These are phyloP conservation scores for Corvus cornix DNA, from an alignment of 2,113 vertebrate species.

Conservation along the genomic window DNA sequence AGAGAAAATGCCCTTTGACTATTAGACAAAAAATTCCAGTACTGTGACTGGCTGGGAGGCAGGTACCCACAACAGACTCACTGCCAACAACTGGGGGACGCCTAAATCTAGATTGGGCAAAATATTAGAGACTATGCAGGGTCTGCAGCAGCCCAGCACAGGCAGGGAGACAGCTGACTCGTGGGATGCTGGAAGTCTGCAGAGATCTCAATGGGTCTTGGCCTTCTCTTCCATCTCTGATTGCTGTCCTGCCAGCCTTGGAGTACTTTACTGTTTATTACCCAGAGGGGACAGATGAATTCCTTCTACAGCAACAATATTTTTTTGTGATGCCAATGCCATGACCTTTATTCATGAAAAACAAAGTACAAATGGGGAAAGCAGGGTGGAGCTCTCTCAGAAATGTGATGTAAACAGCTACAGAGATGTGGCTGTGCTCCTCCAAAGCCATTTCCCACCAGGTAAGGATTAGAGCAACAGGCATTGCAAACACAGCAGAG, in stretches of 20 bases:
- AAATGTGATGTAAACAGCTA: conserved; percentile 56
- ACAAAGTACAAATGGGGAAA: conserved; percentile 57
- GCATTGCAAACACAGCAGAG: conserved; percentile 11
- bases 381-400: conserved; percentile 40
- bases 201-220: neutral
- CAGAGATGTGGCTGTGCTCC: neutral
- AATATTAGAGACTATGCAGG: neutral
- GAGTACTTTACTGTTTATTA: neutral
- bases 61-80: neutral
- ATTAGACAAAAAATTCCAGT: neutral
- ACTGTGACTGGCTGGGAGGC: neutral
- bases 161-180: neutral
- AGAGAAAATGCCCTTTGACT: neutral
- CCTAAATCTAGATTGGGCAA: neutral
- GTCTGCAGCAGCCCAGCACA: neutral
- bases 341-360: conserved; percentile 64
- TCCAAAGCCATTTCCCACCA: conserved; percentile 47
- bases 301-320: conserved; percentile 43
- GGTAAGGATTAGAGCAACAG: conserved; percentile 20
- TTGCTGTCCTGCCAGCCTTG: neutral
- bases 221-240: neutral
- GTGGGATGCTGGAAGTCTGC: neutral
- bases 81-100: neutral
- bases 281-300: conserved; percentile 39
- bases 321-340: conserved; percentile 55